phyloP scores from a whole-genome alignment of 1,140 invertebrate species.

The Nephotettix cincticeps region DNA sequence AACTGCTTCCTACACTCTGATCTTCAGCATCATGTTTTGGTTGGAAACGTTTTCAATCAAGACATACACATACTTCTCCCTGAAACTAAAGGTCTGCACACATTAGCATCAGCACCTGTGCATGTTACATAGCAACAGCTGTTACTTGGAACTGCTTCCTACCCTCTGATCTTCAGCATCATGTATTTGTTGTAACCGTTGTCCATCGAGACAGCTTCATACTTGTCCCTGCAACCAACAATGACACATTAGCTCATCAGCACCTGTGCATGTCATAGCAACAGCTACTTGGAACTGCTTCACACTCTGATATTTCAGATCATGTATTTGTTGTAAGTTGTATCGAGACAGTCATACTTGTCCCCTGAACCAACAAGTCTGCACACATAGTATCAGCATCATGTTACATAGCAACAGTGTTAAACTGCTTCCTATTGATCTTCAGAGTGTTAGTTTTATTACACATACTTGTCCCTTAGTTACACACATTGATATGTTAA shows the following conservation, averaged over 20 bases:
- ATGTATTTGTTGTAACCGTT: constrained; percentile 85
- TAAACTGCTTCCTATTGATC: too few species aligned
- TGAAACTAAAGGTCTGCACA: constrained; percentile 48
- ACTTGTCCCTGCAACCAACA: constrained; percentile 70
- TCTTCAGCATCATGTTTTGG: constrained; percentile 86
- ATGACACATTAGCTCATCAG: constrained; percentile 23
- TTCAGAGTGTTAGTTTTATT: constrained; percentile 87
- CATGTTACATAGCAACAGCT: too few species aligned
- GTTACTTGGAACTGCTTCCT: too few species aligned
- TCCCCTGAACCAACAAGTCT: constrained; percentile 61
- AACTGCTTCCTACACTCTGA: too few species aligned
- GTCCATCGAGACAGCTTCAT: constrained; percentile 74
- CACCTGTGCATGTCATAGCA: too few species aligned
- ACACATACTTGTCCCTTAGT: constrained; percentile 87
- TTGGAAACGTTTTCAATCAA: constrained; percentile 79
- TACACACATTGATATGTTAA: too few species aligned
- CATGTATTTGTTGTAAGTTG: constrained; percentile 89
- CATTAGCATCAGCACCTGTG: background rate
- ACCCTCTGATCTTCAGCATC: constrained; percentile 83
- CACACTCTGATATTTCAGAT: constrained; percentile 81
- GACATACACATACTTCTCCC: constrained; percentile 82
- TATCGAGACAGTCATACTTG: constrained; percentile 78
- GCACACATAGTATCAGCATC: constrained; percentile 8
- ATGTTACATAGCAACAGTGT: too few species aligned
- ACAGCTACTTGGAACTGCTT: too few species aligned